phyloP scores from a whole-genome alignment of 2,113 vertebrate species.

The Mus spicilegus region DNA sequence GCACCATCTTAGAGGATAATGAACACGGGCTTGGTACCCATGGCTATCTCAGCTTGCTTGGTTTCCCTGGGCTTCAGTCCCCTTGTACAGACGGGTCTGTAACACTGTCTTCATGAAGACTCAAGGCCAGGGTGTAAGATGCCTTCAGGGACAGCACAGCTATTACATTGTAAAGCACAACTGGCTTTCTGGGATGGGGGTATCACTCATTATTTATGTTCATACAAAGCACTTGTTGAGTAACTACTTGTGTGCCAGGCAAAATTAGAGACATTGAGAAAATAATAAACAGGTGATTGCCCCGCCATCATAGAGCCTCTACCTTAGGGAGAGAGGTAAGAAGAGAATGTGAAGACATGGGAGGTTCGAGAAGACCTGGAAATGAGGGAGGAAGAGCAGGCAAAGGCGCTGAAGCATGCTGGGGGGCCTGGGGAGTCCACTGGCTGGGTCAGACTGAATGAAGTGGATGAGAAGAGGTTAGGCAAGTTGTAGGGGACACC shows the following conservation, averaged over 20 bases:
- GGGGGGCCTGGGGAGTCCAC: not conserved
- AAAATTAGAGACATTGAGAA: not conserved
- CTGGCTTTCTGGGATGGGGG: not conserved
- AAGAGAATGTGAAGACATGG: not conserved
- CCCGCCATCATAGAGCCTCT: not conserved
- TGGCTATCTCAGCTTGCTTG: not conserved
- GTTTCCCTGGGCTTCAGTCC: not conserved
- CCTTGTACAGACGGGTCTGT: not conserved
- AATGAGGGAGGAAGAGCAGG: not conserved
- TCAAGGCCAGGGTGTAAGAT: not conserved
- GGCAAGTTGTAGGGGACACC: not conserved
- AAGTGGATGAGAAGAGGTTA: not conserved
- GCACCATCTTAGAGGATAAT: not conserved
- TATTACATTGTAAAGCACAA: not conserved
- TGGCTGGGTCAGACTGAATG: not conserved
- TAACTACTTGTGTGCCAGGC: not conserved
- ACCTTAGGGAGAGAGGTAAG: not conserved
- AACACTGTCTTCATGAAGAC: not conserved
- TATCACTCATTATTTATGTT: not conserved
- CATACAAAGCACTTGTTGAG: not conserved
- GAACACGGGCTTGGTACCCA: not conserved
- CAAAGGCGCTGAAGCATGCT: not conserved
- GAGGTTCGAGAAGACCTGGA: not conserved
- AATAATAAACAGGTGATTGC: not conserved
- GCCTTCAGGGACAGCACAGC: too few relatives aligned